A percentile compares a stretch with the other conserved stretches of the same genome.
phyloP scores from a whole-genome alignment of 2,113 vertebrate genomes.

The Alaudala cheleensis region DNA sequence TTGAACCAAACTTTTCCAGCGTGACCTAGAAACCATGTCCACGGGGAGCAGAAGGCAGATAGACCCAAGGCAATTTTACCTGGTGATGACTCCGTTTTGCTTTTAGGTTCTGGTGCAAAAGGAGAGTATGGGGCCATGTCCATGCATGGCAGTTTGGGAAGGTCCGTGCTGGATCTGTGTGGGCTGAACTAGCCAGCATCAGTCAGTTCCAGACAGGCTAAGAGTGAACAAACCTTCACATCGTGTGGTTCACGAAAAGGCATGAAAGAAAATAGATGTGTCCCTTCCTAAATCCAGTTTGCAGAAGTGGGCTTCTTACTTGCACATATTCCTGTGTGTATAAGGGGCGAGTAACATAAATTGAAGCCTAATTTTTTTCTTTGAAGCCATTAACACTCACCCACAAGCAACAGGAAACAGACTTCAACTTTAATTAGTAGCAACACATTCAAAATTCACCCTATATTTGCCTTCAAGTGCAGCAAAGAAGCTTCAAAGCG shows the following conservation, averaged over 20 bases:
- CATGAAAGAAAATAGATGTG: background rate
- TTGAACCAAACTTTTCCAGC: background rate
- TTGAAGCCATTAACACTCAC: conserved; percentile 66
- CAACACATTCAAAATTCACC: conserved; percentile 51
- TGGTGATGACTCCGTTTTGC: background rate
- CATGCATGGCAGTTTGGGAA: accelerated
- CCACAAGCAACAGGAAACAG: conserved; percentile 71
- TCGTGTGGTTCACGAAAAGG: background rate
- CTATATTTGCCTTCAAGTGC: conserved; percentile 65
- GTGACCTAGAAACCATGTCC: background rate
- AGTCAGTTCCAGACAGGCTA: background rate
- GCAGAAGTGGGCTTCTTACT: background rate
- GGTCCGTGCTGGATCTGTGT: accelerated
- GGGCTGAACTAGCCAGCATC: background rate
- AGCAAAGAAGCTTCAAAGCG: conserved; percentile 67
- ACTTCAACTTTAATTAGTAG: conserved; percentile 71
- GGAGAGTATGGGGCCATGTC: background rate
- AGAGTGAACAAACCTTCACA: accelerated
- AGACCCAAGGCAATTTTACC: background rate
- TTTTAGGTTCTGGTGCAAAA: background rate
- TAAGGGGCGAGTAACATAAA: conserved; percentile 9
- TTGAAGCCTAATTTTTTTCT: conserved; percentile 46
- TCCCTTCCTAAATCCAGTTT: background rate
- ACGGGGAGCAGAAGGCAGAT: background rate
- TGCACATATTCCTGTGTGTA: background rate